Conservation (phyloP, 2,113 vertebrate species). For the Lichenostomus cassidix region DNA sequence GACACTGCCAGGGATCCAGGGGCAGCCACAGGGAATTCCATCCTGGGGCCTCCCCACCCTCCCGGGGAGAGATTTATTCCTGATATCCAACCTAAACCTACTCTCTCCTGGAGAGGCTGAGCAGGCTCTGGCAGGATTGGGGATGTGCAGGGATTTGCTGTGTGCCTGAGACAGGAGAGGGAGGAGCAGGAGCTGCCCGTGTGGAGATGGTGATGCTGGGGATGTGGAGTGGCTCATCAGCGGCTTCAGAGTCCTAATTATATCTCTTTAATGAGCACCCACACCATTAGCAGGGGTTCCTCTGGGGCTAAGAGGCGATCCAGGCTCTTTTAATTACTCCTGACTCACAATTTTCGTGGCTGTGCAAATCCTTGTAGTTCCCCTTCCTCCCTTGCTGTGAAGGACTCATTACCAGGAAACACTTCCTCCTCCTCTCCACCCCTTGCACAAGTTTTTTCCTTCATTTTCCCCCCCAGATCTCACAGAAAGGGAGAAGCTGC, state of each 20-base stretch:
- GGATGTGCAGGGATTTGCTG: accelerated
- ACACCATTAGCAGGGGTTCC: conserved; percentile 9
- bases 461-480: background rate
- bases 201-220: background rate
- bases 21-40: background rate
- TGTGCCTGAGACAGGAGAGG: background rate
- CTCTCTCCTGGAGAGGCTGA: background rate
- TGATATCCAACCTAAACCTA: accelerated
- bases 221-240: background rate
- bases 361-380: background rate
- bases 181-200: background rate
- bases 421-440: background rate
- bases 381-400: background rate
- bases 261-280: conserved; percentile 44
- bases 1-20: background rate
- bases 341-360: background rate
- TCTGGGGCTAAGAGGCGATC: background rate
- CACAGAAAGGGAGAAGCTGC: too few relatives aligned
- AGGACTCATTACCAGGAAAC: background rate
- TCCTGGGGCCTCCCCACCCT: background rate
- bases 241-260: conserved; percentile 35
- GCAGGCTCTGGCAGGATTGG: background rate
- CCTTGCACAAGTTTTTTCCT: background rate
- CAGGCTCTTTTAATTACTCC: conserved; percentile 22
- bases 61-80: background rate